phyloP scores from a whole-genome alignment of 1,140 invertebrate species.

The Philotrypesis tridentata region DNA sequence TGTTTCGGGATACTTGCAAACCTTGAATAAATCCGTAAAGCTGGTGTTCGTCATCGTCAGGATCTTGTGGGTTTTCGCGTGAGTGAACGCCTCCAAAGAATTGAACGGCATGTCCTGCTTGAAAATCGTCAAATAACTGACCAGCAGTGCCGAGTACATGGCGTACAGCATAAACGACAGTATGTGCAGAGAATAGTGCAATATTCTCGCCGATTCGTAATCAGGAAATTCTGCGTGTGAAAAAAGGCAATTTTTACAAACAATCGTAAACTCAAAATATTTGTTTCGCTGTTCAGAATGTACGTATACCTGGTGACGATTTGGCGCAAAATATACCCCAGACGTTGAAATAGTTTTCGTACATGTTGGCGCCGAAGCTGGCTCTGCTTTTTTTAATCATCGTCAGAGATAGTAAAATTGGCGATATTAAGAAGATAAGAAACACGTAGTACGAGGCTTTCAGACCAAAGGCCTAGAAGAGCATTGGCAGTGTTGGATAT shows the following conservation, averaged over 20 bases:
- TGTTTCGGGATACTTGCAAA: too few species aligned
- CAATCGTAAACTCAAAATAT: too few species aligned
- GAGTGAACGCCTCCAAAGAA: slow-evolving; percentile 48
- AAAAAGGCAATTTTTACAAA: too few species aligned
- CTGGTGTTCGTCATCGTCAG: slow-evolving; percentile 34
- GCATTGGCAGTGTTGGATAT: too few species aligned
- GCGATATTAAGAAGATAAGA: not conserved
- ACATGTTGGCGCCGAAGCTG: not conserved
- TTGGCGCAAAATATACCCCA: slow-evolving; percentile 12
- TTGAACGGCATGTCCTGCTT: slow-evolving; percentile 47
- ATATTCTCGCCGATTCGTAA: slow-evolving; percentile 42
- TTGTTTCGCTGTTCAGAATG: too few species aligned
- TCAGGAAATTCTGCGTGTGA: not conserved
- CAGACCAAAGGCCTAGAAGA: slow-evolving; percentile 11
- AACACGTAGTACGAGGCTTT: not conserved
- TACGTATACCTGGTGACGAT: not conserved
- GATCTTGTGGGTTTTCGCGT: slow-evolving; percentile 50
- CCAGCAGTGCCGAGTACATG: slow-evolving; percentile 53
- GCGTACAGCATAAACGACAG: slow-evolving; percentile 50
- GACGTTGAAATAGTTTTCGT: slow-evolving; percentile 4
- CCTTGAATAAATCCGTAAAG: not conserved
- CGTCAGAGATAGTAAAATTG: not conserved
- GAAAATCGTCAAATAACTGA: slow-evolving; percentile 53
- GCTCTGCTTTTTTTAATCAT: not conserved
- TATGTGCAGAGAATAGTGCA: slow-evolving; percentile 48